Percentiles rank a stretch among this genome's conserved stretches.
Evolutionary conservation across 2,113 vertebrate genomes (phyloP).

Genomic region (Budorcas taxicolor): DNA sequence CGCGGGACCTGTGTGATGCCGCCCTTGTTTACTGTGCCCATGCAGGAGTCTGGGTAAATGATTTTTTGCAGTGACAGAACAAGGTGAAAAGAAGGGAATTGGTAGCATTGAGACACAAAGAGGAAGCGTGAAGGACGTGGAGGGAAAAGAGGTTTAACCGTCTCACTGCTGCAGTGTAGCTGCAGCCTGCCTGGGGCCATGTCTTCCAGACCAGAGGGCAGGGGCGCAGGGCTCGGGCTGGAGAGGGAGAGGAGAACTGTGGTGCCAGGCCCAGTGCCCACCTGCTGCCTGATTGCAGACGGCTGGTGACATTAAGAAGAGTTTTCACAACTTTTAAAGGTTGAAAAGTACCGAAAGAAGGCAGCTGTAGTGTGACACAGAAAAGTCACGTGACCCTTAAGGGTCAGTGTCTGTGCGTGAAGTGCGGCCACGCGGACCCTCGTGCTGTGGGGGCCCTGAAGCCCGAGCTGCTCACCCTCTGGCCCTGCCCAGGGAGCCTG

Average conservation of each 20-base stretch:
- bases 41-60: background rate
- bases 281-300: too few relatives aligned
- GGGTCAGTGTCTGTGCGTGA: background rate
- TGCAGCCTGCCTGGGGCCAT: fast-evolving
- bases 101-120: background rate
- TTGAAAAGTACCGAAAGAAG: background rate
- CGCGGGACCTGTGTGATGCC: fast-evolving
- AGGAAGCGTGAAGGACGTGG: background rate
- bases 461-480: background rate
- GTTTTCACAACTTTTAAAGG: background rate
- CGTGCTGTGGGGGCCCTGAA: fast-evolving
- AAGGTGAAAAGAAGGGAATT: background rate
- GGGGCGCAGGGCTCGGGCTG: too few relatives aligned
- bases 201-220: background rate
- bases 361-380: background rate
- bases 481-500: background rate
- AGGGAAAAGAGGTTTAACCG: background rate
- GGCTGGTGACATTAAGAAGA: background rate
- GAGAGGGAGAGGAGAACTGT: background rate
- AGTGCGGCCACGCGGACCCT: fast-evolving
- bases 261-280: fast-evolving
- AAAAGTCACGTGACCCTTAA: background rate
- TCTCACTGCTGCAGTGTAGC: fast-evolving
- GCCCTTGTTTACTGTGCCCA: background rate
- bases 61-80: too few relatives aligned